Evolutionary conservation across 2,888 invertebrate species (phyloP), one percentile per base, ranked within the genome.

Genomic region (Caenorhabditis angaria): DNA sequence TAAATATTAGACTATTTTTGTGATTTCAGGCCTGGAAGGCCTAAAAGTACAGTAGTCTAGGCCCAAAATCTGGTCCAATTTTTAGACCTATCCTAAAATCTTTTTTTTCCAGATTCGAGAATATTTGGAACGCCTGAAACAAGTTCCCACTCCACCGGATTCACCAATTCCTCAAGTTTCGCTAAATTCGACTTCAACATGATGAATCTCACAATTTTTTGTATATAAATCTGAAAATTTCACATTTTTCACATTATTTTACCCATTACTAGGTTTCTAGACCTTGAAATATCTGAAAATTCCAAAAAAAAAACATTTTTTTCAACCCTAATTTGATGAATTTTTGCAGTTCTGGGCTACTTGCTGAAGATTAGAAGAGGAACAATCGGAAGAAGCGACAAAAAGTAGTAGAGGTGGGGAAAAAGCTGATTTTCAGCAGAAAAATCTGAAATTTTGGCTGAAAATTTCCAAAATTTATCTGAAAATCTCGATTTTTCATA

Each of bases 231-330:
- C 3, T 32, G 32, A 32, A 8, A 32, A 32, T 51, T 68, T 53
- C 51, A 35, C 25, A 57, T 62, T 66, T 67, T 53, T 59, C 57
- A 59, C n/a, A n/a, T n/a, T n/a, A 69, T 69, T 61, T 61, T 62
- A 50, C 61, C 57, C 20, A 48, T 66, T 53, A 35, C 50, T 35
- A 25, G 28, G 14, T 50, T 48, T 22, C 50, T 25, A 6, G 14
- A 32, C 41, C 41, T 41, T 41, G 20, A 20, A 29, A 47, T 47
- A n/a, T 25, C 27, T 41, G 27, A 27, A 41, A 25, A 47, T 35
- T 22, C 57, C 35, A 54, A 58, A 54, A 54, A 66, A 65, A 61
- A n/a, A n/a, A n/a, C n/a, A n/a, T n/a, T n/a, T n/a, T n/a, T n/a
- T 50, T 27, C 14, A 6, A 32, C 18, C 2, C 3, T 12, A 41